Evolutionary conservation across 2,113 vertebrate species (phyloP).

Genomic region (Cepphus grylle): DNA sequence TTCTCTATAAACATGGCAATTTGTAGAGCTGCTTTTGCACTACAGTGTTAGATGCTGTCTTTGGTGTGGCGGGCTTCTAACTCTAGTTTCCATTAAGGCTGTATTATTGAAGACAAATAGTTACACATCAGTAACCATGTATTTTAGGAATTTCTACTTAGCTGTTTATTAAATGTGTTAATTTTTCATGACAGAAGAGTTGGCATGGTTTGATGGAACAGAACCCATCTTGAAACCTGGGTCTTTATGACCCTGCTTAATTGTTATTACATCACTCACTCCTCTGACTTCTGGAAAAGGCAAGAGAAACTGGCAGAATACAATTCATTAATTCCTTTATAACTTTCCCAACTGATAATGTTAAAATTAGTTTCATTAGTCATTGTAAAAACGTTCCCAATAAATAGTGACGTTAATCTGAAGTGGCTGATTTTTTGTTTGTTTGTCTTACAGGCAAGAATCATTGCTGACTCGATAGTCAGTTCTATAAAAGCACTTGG

Average conservation of each 20-base stretch:
- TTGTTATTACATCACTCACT: slow-evolving; percentile 44
- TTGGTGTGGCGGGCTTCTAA: not conserved
- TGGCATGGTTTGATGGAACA: slow-evolving; percentile 15
- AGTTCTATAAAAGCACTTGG: not conserved
- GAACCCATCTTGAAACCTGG: slow-evolving; percentile 40
- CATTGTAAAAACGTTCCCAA: slow-evolving; percentile 7
- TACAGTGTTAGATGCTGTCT: not conserved
- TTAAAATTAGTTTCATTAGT: slow-evolving; percentile 61
- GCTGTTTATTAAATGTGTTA: slow-evolving; percentile 29
- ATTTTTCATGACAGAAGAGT: slow-evolving; percentile 32
- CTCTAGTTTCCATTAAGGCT: not conserved
- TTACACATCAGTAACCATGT: not conserved
- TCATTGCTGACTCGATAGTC: not conserved
- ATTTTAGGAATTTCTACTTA: slow-evolving; percentile 12
- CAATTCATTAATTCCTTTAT: slow-evolving; percentile 23
- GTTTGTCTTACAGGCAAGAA: not conserved
- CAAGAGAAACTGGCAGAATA: slow-evolving; percentile 5
- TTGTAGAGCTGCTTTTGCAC: not conserved
- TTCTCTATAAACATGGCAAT: not conserved
- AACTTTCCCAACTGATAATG: slow-evolving; percentile 46
- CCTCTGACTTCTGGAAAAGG: slow-evolving; percentile 31
- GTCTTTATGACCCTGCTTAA: slow-evolving; percentile 44
- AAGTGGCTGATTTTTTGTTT: not conserved
- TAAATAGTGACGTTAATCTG: slow-evolving; percentile 15
- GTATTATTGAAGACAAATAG: slow-evolving; percentile 29